phyloP scores from a whole-genome alignment of 2,113 vertebrate species.

The Entelurus aequoreus region DNA sequence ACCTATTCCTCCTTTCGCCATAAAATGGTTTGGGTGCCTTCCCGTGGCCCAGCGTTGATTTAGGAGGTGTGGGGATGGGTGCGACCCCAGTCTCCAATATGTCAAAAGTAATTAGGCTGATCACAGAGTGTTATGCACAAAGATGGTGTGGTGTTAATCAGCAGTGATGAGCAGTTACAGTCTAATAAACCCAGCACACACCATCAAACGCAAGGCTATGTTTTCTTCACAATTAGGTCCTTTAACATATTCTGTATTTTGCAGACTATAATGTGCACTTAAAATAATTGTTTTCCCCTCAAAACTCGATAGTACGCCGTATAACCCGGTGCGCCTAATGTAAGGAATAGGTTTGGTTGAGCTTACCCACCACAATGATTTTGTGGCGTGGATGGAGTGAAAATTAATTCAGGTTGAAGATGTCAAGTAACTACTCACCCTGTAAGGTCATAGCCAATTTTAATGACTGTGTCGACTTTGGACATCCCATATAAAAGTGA shows the following conservation, averaged over 20 bases:
- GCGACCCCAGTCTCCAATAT: conserved; percentile 57
- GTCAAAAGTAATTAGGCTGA: conserved; percentile 68
- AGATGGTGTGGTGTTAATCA: conserved; percentile 56
- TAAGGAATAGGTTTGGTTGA: too few species aligned
- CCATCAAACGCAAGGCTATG: conserved; percentile 18
- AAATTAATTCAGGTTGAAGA: too few species aligned
- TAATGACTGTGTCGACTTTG: too few species aligned
- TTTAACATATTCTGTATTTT: neutral
- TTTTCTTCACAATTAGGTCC: conserved; percentile 28
- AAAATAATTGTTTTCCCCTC: too few species aligned
- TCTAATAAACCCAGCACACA: conserved; percentile 37
- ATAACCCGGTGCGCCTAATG: too few species aligned
- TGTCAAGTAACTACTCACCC: too few species aligned
- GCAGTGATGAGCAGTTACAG: conserved; percentile 43
- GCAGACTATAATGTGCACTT: too few species aligned
- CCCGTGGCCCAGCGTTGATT: conserved; percentile 17
- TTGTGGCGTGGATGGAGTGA: too few species aligned
- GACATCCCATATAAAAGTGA: too few species aligned
- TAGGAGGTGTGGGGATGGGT: conserved; percentile 22
- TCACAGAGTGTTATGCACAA: conserved; percentile 44
- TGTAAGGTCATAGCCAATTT: too few species aligned
- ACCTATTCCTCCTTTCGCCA: conserved; percentile 48
- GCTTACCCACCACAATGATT: too few species aligned
- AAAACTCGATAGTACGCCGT: too few species aligned
- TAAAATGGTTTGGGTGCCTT: conserved; percentile 36